Conservation (phyloP, 2,113 vertebrate genomes). For the Protobothrops mucrosquamatus region DNA sequence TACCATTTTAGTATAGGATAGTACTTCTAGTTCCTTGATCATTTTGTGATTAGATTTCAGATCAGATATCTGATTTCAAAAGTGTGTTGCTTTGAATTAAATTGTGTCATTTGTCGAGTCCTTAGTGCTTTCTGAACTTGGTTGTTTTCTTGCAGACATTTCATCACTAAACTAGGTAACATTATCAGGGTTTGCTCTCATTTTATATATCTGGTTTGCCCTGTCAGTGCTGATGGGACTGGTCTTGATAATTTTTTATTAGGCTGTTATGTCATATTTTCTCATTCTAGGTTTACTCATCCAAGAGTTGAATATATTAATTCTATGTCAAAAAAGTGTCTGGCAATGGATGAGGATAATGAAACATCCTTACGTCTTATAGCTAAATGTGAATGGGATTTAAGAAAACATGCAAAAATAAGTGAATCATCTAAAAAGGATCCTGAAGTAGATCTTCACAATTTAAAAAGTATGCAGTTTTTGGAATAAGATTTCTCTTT, state of each 20-base stretch:
- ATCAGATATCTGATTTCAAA: neutral
- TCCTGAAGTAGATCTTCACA: constrained; percentile 35
- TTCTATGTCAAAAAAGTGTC: constrained; percentile 61
- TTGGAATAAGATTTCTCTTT: neutral
- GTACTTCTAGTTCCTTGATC: neutral
- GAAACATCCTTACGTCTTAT: constrained; percentile 73
- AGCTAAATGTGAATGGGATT: constrained; percentile 52
- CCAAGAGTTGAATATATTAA: constrained; percentile 62
- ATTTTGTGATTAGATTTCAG: neutral
- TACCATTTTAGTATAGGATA: neutral
- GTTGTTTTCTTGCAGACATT: neutral
- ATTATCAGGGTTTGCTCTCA: neutral
- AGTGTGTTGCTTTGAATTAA: neutral
- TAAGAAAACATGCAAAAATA: constrained; percentile 49
- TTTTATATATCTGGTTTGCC: neutral
- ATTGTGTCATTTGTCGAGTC: neutral
- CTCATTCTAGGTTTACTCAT: constrained; percentile 53
- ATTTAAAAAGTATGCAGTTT: constrained; percentile 55
- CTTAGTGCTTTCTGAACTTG: neutral
- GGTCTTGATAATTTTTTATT: neutral
- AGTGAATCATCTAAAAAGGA: constrained; percentile 49
- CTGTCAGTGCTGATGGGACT: neutral
- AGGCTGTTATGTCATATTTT: neutral
- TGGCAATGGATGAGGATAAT: constrained; percentile 65
- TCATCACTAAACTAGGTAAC: neutral